These are phyloP conservation scores for Papilio elwesi DNA, from an alignment of 2,888 invertebrate species.

Conservation along the genomic window DNA sequence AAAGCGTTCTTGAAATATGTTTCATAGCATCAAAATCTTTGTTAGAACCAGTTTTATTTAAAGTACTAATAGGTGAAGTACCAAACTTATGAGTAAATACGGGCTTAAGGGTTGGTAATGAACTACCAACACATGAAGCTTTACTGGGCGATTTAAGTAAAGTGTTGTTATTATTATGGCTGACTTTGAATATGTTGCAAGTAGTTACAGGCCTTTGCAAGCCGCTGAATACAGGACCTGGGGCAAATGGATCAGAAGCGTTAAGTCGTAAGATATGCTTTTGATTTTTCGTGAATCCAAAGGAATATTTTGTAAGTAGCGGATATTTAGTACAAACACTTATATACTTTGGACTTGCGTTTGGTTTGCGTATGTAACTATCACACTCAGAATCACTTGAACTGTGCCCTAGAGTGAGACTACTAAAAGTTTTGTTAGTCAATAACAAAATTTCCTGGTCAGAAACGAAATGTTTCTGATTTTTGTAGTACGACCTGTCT, in stretches of 20 bases:
- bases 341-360: constrained; percentile 74
- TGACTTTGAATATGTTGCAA: constrained; percentile 78
- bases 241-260: constrained; percentile 78
- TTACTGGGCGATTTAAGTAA: constrained; percentile 73
- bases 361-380: constrained; percentile 70
- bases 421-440: constrained; percentile 81
- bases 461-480: constrained; percentile 82
- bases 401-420: constrained; percentile 84
- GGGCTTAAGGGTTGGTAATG: constrained; percentile 73
- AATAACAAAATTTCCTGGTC: constrained; percentile 85
- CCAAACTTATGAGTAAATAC: constrained; percentile 79
- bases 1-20: constrained; percentile 60
- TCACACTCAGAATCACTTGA: constrained; percentile 82
- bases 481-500: constrained; percentile 81
- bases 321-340: constrained; percentile 78
- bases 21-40: constrained; percentile 66
- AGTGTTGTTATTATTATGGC: constrained; percentile 75
- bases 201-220: constrained; percentile 74
- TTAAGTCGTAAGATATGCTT: constrained; percentile 69
- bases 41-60: constrained; percentile 61
- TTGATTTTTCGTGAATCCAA: constrained; percentile 72
- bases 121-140: constrained; percentile 60
- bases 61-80: constrained; percentile 68
- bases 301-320: constrained; percentile 68
- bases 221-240: constrained; percentile 81